phyloP scores from a whole-genome alignment of 2,888 invertebrate species.

The Ophion obscuratus region DNA sequence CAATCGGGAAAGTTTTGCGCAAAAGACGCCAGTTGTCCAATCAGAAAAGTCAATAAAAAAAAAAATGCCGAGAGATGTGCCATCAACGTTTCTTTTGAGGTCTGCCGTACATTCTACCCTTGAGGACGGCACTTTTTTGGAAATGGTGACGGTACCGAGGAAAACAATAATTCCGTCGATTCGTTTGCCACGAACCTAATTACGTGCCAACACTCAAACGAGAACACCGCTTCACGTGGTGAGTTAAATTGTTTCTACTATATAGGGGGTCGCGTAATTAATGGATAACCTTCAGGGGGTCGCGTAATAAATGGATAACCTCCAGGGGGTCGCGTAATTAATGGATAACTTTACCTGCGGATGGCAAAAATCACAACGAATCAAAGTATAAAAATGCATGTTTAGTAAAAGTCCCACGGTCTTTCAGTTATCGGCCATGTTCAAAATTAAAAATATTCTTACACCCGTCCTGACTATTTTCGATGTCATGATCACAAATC shows the following conservation, averaged over 20 bases:
- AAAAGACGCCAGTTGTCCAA: constrained; percentile 5
- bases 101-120: neutral
- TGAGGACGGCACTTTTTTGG: neutral
- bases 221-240: constrained; percentile 12
- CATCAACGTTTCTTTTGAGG: constrained; percentile 15
- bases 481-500: too few species aligned
- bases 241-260: constrained; percentile 17
- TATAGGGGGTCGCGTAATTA: too few species aligned
- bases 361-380: too few species aligned
- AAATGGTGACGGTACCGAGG: neutral
- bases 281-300: too few species aligned
- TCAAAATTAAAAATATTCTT: too few species aligned
- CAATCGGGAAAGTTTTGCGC: constrained; percentile 6
- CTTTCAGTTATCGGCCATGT: too few species aligned
- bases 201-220: neutral
- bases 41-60: constrained; percentile 22
- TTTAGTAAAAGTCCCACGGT: too few species aligned
- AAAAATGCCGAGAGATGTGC: constrained; percentile 23
- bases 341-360: too few species aligned
- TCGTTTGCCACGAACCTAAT: neutral
- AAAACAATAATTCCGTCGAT: constrained; percentile 1
- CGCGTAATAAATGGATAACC: too few species aligned
- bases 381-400: too few species aligned
- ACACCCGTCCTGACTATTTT: too few species aligned
- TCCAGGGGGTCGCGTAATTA: too few species aligned